These are phyloP conservation scores for Thamnophis sirtalis DNA, from an alignment of 2,113 vertebrate genomes.

Conservation along the genomic window DNA sequence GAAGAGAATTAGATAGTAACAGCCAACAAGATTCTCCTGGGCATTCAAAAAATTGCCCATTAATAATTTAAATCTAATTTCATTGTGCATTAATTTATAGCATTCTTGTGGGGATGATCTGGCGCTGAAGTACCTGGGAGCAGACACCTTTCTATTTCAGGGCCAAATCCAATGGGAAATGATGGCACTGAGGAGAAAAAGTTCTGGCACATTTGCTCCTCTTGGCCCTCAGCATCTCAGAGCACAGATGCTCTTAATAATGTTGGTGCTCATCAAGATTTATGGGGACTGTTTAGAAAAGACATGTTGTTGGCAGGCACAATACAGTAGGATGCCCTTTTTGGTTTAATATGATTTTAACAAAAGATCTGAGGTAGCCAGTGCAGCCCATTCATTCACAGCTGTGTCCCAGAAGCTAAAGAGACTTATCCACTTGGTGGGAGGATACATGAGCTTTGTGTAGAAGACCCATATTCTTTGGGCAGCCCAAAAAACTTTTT, in stretches of 20 bases:
- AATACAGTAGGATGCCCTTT: conserved; percentile 28
- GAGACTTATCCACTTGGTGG: background rate
- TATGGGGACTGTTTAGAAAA: conserved; percentile 48
- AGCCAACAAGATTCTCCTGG: conserved; percentile 44
- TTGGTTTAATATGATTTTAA: conserved; percentile 30
- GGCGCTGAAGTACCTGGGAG: conserved; percentile 19
- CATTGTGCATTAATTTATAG: conserved; percentile 59
- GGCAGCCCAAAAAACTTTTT: background rate
- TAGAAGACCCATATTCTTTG: background rate
- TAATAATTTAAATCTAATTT: conserved; percentile 76
- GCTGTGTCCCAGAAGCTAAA: background rate
- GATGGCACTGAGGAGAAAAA: conserved; percentile 34
- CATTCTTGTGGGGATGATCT: conserved; percentile 38
- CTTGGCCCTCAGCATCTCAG: conserved; percentile 49
- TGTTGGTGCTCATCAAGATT: conserved; percentile 44
- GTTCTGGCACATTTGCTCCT: conserved; percentile 24
- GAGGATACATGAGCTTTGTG: background rate
- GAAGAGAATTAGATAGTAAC: conserved; percentile 55
- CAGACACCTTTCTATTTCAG: conserved; percentile 38
- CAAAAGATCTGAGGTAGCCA: conserved; percentile 9
- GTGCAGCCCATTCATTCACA: background rate
- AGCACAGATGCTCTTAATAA: conserved; percentile 45
- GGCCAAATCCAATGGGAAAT: conserved; percentile 36
- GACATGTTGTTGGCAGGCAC: conserved; percentile 52
- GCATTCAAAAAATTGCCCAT: conserved; percentile 65